A percentile compares a stretch with the other conserved stretches of the same genome.
Conservation (phyloP, 2,888 invertebrate species). For the Physocephala rufipes region DNA sequence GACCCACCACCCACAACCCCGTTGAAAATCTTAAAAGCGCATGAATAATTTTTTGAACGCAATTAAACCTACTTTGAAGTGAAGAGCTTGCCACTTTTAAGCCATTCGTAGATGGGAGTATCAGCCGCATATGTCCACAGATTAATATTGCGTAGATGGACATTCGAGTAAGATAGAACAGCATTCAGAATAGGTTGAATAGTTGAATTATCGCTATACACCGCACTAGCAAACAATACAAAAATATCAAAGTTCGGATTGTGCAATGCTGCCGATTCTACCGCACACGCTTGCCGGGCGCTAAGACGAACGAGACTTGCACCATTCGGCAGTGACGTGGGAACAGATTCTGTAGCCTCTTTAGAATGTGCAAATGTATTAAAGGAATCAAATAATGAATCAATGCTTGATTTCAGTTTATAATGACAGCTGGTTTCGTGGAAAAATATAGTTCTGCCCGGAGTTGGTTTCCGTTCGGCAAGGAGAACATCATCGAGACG, state of each 20-base stretch:
- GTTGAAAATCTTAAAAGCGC: too few species aligned
- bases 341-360: neutral
- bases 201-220: constrained; percentile 46
- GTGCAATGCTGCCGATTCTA: constrained; percentile 63
- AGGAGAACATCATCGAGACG: constrained; percentile 56
- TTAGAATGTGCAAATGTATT: constrained; percentile 3
- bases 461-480: constrained; percentile 52
- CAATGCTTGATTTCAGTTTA: constrained; percentile 1
- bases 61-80: constrained; percentile 49
- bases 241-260: constrained; percentile 62
- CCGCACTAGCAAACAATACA: constrained; percentile 60
- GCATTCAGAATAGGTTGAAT: constrained; percentile 51
- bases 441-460: constrained; percentile 62
- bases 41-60: constrained; percentile 2
- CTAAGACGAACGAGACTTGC: constrained; percentile 51
- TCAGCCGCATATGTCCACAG: constrained; percentile 58
- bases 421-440: constrained; percentile 63
- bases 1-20: neutral
- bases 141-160: constrained; percentile 58
- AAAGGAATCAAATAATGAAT: constrained; percentile 24
- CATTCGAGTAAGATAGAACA: constrained; percentile 56
- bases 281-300: constrained; percentile 62
- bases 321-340: constrained; percentile 3
- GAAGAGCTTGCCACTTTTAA: constrained; percentile 56
- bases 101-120: constrained; percentile 61